Evolutionary conservation across 2,113 vertebrate species (phyloP).

Genomic region (Pluvianellus socialis): DNA sequence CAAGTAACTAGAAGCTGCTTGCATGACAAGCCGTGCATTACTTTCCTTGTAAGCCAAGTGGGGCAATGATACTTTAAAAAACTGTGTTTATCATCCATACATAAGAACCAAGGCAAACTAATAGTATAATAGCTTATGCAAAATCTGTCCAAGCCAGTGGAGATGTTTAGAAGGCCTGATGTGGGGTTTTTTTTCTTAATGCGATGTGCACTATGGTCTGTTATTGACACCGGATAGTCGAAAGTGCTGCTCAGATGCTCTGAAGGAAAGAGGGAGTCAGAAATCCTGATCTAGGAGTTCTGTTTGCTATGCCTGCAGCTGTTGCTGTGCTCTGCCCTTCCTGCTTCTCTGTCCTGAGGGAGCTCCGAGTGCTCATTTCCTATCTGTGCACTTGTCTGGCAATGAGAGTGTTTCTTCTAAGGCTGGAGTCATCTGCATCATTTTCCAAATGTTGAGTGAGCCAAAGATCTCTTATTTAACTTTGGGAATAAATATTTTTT

Average conservation of each 20-base stretch:
- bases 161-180: not conserved
- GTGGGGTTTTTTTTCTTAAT: not conserved
- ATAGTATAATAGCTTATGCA: not conserved
- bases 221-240: not conserved
- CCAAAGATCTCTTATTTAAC: not conserved
- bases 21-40: not conserved
- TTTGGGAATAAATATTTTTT: not conserved
- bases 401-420: not conserved
- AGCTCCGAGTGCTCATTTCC: not conserved
- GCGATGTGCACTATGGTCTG: fast-evolving
- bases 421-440: fast-evolving
- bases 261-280: not conserved
- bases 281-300: not conserved
- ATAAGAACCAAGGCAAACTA: not conserved
- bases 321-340: not conserved
- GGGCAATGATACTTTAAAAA: not conserved
- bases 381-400: not conserved
- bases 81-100: not conserved
- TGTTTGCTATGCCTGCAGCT: not conserved
- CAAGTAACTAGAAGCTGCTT: not conserved
- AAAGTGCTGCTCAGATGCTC: not conserved
- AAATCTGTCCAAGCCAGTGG: not conserved
- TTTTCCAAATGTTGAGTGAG: not conserved
- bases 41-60: not conserved
- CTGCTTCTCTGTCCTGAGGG: not conserved